These are phyloP conservation scores for Colinus virginianus DNA, from an alignment of 2,113 vertebrate species.

Conservation along the genomic window DNA sequence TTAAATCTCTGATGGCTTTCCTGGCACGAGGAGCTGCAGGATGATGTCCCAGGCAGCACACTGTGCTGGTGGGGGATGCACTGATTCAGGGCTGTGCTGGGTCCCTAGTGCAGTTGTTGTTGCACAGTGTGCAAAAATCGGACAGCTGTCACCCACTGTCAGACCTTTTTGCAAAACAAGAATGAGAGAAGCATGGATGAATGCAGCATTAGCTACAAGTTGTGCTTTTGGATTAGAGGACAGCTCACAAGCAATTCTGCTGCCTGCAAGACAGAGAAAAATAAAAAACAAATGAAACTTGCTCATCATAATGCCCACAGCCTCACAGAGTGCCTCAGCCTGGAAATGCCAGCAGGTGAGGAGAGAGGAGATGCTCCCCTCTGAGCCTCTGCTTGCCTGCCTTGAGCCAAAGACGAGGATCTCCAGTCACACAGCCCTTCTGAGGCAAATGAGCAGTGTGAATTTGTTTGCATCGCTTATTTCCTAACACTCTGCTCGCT, in stretches of 20 bases:
- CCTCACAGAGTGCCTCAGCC: neutral
- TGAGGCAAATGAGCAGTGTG: neutral
- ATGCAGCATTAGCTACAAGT: neutral
- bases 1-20: neutral
- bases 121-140: no score
- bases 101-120: no score
- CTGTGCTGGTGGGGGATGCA: no score
- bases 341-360: neutral
- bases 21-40: no score
- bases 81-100: no score
- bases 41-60: no score
- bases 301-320: neutral
- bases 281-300: neutral
- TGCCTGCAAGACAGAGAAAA: neutral
- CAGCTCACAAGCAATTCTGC: neutral
- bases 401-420: neutral
- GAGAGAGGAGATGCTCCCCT: neutral
- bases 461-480: constrained; percentile 31
- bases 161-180: neutral
- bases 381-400: neutral
- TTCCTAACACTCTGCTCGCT: constrained; percentile 1
- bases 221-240: neutral
- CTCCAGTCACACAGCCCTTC: neutral
- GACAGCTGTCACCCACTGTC: neutral
- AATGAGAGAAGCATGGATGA: rapidly evolving